Evolutionary conservation across 64 coral and sea anemone species (phyloP).

Genomic region (Montipora capricornis): DNA sequence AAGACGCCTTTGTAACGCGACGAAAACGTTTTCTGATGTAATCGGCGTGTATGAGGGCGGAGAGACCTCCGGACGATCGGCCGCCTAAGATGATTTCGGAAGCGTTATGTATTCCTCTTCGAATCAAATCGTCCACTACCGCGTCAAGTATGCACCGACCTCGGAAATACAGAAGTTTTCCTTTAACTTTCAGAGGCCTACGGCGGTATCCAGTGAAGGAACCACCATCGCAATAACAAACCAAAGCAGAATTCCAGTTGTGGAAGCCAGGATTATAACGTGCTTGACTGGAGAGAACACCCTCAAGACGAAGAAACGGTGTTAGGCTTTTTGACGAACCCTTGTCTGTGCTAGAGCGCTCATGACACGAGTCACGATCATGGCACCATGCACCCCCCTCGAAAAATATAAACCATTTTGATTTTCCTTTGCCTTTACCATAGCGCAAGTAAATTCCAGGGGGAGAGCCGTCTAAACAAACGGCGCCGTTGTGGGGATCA

Average conservation of each 20-base stretch:
- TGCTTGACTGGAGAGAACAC: slow-evolving; percentile 24
- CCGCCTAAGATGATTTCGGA: slow-evolving; percentile 60
- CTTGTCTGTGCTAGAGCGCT: slow-evolving; percentile 1
- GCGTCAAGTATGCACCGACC: slow-evolving; percentile 40
- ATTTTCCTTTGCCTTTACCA: slow-evolving; percentile 13
- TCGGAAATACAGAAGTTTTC: slow-evolving; percentile 36
- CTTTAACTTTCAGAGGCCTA: slow-evolving; percentile 5
- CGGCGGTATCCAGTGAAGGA: slow-evolving; percentile 45
- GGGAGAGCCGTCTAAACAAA: slow-evolving; percentile 55
- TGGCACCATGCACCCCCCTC: slow-evolving; percentile 67
- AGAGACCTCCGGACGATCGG: slow-evolving; percentile 46
- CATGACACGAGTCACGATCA: neutral
- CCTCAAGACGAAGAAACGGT: slow-evolving; percentile 12
- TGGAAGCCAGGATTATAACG: slow-evolving; percentile 55
- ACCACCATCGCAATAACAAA: slow-evolving; percentile 53
- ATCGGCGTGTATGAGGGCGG: slow-evolving; percentile 56
- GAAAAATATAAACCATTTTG: slow-evolving; percentile 68
- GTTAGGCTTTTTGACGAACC: slow-evolving; percentile 36
- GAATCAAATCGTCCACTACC: slow-evolving; percentile 43
- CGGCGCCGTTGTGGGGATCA: neutral
- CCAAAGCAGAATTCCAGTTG: slow-evolving; percentile 25
- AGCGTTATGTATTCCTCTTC: slow-evolving; percentile 26
- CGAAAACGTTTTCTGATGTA: slow-evolving; percentile 39
- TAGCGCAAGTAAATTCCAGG: slow-evolving; percentile 48
- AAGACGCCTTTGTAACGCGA: slow-evolving; percentile 12